Percentiles rank a stretch among this genome's conserved stretches.
Conservation (phyloP, 2,888 invertebrate genomes). For the Pycnomerus fuliginosus region DNA sequence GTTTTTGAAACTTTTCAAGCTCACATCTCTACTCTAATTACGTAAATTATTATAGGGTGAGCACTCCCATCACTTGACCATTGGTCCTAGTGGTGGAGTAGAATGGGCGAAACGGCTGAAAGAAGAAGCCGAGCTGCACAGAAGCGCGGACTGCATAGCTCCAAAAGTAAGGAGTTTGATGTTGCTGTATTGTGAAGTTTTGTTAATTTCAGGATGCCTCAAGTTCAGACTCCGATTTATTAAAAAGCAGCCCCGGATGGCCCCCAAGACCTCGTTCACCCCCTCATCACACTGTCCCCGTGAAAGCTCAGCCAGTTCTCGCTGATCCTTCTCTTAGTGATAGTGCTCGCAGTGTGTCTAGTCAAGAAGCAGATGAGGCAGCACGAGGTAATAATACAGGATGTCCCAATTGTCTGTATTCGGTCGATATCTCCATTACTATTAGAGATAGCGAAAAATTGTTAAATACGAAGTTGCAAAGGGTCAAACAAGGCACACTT, state of each 20-base stretch:
- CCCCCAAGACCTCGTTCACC: constrained; percentile 50
- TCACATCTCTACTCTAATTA: too few species aligned
- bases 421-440: too few species aligned
- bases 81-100: constrained; percentile 63
- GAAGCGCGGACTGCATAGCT: constrained; percentile 79
- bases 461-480: too few species aligned
- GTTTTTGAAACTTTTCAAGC: too few species aligned
- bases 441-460: too few species aligned
- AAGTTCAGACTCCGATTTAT: constrained; percentile 60
- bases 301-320: constrained; percentile 33
- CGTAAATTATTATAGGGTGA: too few species aligned
- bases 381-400: constrained; percentile 50
- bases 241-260: constrained; percentile 52
- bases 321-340: constrained; percentile 57
- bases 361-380: constrained; percentile 57
- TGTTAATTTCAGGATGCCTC: constrained; percentile 54
- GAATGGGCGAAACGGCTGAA: constrained; percentile 68
- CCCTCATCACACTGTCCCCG: constrained; percentile 18
- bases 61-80: constrained; percentile 58
- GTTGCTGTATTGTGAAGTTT: too few species aligned
- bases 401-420: too few species aligned
- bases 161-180: constrained; percentile 54
- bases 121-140: constrained; percentile 48
- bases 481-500: too few species aligned
- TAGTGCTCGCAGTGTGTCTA: constrained; percentile 58